A percentile compares a stretch with the other conserved stretches of the same genome.
phyloP scores from a whole-genome alignment of 2,797 vertebrate species.

The Pelobates cultripes region DNA sequence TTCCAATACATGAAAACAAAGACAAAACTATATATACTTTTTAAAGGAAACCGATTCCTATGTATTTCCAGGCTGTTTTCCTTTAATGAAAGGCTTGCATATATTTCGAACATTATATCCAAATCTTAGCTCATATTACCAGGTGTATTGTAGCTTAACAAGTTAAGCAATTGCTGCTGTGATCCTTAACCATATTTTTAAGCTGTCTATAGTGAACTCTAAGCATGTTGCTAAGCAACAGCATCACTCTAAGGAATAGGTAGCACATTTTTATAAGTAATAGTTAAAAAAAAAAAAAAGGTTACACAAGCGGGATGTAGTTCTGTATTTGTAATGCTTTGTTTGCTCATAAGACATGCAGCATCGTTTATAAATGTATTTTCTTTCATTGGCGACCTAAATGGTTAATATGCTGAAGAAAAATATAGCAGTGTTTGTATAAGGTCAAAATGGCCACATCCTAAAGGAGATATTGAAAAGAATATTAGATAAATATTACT shows the following conservation, averaged over 20 bases:
- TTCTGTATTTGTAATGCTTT: neutral
- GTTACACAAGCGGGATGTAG: neutral
- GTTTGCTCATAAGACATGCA: neutral
- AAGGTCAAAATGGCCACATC: neutral
- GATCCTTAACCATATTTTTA: neutral
- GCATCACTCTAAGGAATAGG: neutral
- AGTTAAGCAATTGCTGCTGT: neutral
- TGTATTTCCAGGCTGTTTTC: too few relatives aligned
- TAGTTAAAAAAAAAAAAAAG: too few relatives aligned
- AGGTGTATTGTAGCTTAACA: neutral
- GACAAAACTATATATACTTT: too few relatives aligned
- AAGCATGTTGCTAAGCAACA: neutral
- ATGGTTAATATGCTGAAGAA: neutral
- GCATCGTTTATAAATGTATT: neutral
- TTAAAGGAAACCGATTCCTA: too few relatives aligned
- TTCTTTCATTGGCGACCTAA: neutral
- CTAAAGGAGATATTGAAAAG: constrained; percentile 15
- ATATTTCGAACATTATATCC: too few relatives aligned
- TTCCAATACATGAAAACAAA: too few relatives aligned
- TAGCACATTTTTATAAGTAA: neutral
- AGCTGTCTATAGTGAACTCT: neutral
- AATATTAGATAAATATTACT: constrained; percentile 43
- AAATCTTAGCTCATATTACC: neutral
- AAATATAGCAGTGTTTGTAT: neutral
- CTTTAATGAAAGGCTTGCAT: too few relatives aligned